Evolutionary conservation across 2,888 invertebrate species (phyloP), one percentile per base, ranked within the genome.

Genomic region (Troglohyphantes excavatus): DNA sequence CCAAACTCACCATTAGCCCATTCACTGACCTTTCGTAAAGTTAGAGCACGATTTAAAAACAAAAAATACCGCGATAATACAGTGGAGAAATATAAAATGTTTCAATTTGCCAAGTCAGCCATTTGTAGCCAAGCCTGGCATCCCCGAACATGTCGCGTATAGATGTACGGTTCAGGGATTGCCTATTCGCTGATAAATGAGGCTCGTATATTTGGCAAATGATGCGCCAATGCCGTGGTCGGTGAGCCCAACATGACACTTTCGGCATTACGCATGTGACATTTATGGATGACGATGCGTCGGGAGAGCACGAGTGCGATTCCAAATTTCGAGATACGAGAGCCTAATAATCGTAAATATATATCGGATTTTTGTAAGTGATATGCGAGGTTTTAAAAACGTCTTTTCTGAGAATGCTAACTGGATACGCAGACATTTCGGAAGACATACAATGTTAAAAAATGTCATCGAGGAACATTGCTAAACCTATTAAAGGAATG

Each of bases 161-260:
- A 39, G 39, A 39, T 39, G 39, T 39, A 39, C 39, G 39, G 39
- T 39, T 39, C 39, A 39, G 39, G 39, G 39, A 39, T 79, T 29
- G 67, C 61, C 79, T 68, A 43, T 68, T 6, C 68, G 67, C 46
- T 81, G 79, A 81, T 81, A 81, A 81, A 81, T 68, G 68, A 53
- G 21, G 43, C 43, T 68, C 79, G 79, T 81, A 81, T 81, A 81
- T 81, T 68, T 81, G 79, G 53, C 79, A 68, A 81, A 68, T 68
- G 79, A 81, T 81, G 79, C 68, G 19, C 68, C 63, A 26, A 19
- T 29, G 29, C 67, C 11, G 29, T 27, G 53, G 68, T 29, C 46
- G 17, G 17, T 81, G 79, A 81, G 79, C 53, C 53, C 46, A 53
- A 68, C 79, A 68, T 81, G 79, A 68, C 79, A 68, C 33, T 81